phyloP scores from a whole-genome alignment of 1,140 invertebrate genomes.

The Lerema accius region DNA sequence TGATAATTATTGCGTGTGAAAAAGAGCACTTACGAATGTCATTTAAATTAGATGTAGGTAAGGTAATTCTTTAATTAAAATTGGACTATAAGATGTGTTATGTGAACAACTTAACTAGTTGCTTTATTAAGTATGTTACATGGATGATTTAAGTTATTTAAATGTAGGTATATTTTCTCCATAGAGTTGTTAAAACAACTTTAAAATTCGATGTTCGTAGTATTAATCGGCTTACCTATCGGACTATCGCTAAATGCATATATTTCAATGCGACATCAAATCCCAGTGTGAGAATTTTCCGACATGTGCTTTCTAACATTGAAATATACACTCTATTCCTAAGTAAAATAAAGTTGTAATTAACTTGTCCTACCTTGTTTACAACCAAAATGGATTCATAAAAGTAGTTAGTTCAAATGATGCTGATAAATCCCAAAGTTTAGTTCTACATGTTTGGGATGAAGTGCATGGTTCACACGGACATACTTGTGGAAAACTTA shows the following conservation, averaged over 20 bases:
- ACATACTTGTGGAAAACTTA: no score
- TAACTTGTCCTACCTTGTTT: conserved; percentile 27
- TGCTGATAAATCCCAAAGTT: conserved; percentile 52
- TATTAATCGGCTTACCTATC: conserved; percentile 38
- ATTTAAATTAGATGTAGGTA: no score
- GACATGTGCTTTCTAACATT: not conserved
- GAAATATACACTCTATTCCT: conserved; percentile 27
- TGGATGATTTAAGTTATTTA: no score
- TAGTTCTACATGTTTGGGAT: conserved; percentile 46
- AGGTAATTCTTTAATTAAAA: no score
- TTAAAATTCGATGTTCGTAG: conserved; percentile 27
- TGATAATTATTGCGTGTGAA: no score
- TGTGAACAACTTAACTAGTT: no score
- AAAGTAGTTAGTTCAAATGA: conserved; percentile 53
- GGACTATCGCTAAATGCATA: conserved; percentile 36
- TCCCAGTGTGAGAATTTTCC: conserved; percentile 38
- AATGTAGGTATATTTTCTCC: no score
- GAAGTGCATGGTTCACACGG: conserved; percentile 49
- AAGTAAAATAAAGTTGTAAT: conserved; percentile 15
- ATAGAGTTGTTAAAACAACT: no score
- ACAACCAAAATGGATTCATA: conserved; percentile 51
- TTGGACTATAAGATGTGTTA: no score
- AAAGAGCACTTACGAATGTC: no score
- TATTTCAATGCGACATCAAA: conserved; percentile 37
- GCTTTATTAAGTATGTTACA: no score